Evolutionary conservation across 1,140 invertebrate species (phyloP), one percentile per base, ranked within the genome.

Genomic region (Heterodera schachtii): DNA sequence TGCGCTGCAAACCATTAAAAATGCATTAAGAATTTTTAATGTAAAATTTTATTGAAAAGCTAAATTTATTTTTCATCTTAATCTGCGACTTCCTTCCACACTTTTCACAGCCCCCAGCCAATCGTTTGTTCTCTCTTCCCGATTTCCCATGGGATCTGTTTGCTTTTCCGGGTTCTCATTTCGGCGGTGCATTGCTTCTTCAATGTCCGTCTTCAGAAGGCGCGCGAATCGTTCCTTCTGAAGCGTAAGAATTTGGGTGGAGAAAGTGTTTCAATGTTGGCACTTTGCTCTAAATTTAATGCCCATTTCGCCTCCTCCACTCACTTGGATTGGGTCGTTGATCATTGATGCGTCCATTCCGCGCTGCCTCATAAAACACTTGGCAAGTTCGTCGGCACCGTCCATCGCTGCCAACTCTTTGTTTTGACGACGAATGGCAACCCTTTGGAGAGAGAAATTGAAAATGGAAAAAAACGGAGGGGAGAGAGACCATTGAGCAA

Each of bases 201-300:
- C 44, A 47, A 79, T 44, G 49, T 79, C 19, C 31, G 73, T 19
- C 69, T 79, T 73, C 16, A 75, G 44, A 71, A 75, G 52, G 70
- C 44, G 52, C 44, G 52, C 19, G 7, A 49, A 7, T 41, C n/a
- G 44, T 13, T 75, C 44, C 7, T 75, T 21, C 44, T 75, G 3
- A 44, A 49, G 21, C 2, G 7, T 13, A 8, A 8, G 3, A 16
- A 31, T 41, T 41, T 57, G 76, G 43, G 67, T 66, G 31, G 49
- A 47, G 13, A 16, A 0, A 31, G 31, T 31, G 31, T 31, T 31
- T 31, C 31, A 31, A 31, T 31, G 31, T 31, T 31, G 31, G 31
- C 31, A 31, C 31, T 31, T 31, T 19, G 7, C n/a, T n/a, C n/a
- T 69, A 69, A 69, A 6, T 6, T 16, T 41, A 69, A 69, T 19